These are phyloP conservation scores for Matsumyia berberina DNA, from an alignment of 2,888 invertebrate genomes.

Conservation along the genomic window DNA sequence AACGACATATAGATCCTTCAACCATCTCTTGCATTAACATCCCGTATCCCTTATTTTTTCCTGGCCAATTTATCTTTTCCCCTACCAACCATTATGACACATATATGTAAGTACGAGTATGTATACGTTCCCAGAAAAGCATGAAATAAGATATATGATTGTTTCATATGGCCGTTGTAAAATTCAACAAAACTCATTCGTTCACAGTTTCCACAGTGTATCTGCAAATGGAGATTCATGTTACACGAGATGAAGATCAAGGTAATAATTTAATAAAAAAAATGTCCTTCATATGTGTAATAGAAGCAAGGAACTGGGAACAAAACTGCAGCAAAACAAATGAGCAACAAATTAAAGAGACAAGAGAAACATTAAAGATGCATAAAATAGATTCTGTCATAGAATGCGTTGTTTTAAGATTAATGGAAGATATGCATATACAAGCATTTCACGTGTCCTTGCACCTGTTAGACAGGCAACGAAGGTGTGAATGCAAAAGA, in stretches of 20 bases:
- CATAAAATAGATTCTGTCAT: background rate
- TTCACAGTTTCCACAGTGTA: constrained; percentile 12
- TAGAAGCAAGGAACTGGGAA: background rate
- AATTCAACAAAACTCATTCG: constrained; percentile 31
- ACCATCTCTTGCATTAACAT: background rate
- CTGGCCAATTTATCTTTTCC: background rate
- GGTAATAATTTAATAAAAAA: constrained; percentile 41
- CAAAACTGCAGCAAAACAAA: background rate
- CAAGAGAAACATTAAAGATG: background rate
- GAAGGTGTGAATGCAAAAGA: background rate
- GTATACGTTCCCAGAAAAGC: background rate
- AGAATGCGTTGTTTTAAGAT: background rate
- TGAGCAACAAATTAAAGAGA: too few species aligned
- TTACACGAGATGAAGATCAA: constrained; percentile 55
- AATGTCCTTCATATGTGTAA: background rate
- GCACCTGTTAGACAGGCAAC: constrained; percentile 13
- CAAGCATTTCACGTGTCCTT: background rate
- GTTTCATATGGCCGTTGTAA: background rate
- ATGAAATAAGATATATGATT: background rate
- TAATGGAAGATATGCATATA: background rate
- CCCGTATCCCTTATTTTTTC: background rate
- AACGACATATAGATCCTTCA: background rate
- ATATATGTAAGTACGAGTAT: too few species aligned
- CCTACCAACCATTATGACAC: constrained; percentile 1
- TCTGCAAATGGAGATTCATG: constrained; percentile 60